phyloP scores from a whole-genome alignment of 2,888 invertebrate genomes.

The Griposia aprilina region DNA sequence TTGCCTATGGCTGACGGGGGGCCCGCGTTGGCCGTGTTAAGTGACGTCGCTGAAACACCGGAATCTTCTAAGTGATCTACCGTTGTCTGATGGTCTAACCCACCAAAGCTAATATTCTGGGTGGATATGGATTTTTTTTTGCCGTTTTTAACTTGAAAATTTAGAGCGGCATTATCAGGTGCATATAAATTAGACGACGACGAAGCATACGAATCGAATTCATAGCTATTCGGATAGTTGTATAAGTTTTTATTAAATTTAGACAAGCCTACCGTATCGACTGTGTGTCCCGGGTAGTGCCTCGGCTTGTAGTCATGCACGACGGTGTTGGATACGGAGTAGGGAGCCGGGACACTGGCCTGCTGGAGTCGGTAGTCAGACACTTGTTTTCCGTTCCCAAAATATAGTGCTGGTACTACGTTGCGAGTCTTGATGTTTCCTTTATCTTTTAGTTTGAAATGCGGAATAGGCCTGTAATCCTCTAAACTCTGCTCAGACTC shows the following conservation, averaged over 20 bases:
- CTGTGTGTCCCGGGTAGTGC: constrained; percentile 68
- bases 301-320: constrained; percentile 85
- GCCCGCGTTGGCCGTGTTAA: constrained; percentile 73
- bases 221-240: constrained; percentile 80
- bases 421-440: constrained; percentile 74
- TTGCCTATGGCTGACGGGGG: constrained; percentile 76
- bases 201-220: constrained; percentile 83
- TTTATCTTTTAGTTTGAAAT: constrained; percentile 80
- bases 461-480: constrained; percentile 78
- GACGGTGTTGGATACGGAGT: constrained; percentile 82
- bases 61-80: constrained; percentile 82
- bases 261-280: constrained; percentile 70
- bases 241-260: constrained; percentile 79
- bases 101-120: constrained; percentile 86
- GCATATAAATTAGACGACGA: constrained; percentile 80
- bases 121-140: constrained; percentile 86
- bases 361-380: constrained; percentile 77
- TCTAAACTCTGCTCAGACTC: constrained; percentile 75
- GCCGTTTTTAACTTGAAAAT: constrained; percentile 74
- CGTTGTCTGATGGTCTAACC: constrained; percentile 81
- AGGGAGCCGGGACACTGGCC: constrained; percentile 78
- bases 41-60: constrained; percentile 68
- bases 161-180: constrained; percentile 71
- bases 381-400: constrained; percentile 74
- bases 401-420: constrained; percentile 71